phyloP scores from a whole-genome alignment of 2,797 vertebrate genomes.

The Craterocephalus amniculus region DNA sequence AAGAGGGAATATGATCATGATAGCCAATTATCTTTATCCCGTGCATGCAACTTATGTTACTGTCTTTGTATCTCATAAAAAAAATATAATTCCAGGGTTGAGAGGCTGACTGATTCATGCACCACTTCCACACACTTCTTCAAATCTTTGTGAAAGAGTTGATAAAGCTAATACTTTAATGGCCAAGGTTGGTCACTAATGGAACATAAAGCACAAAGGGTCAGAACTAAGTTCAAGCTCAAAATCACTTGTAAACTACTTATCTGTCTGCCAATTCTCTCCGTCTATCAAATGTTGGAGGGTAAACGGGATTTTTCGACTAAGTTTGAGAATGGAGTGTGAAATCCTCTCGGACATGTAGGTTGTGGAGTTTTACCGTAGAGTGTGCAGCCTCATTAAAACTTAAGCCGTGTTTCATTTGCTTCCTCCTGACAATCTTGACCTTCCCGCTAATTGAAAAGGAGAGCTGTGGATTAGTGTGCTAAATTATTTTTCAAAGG shows the following conservation, averaged over 20 bases:
- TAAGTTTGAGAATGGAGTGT: constrained; percentile 33
- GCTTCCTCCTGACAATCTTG: constrained; percentile 65
- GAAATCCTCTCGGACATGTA: constrained; percentile 38
- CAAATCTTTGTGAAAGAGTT: constrained; percentile 14
- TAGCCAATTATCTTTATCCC: constrained; percentile 39
- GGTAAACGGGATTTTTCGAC: constrained; percentile 4
- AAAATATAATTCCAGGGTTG: background rate
- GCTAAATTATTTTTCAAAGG: constrained; percentile 56
- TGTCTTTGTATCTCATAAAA: constrained; percentile 34
- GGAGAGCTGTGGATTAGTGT: constrained; percentile 61
- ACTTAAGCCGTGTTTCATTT: constrained; percentile 61
- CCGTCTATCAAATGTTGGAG: constrained; percentile 2
- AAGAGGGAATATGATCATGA: constrained; percentile 35
- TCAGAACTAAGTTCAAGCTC: constrained; percentile 3
- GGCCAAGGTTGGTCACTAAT: constrained; percentile 19
- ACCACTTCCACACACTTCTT: constrained; percentile 4
- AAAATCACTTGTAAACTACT: constrained; percentile 17
- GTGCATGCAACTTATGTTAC: constrained; percentile 15
- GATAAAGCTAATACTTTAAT: background rate
- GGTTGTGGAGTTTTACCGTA: constrained; percentile 30
- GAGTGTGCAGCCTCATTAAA: constrained; percentile 61
- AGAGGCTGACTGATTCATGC: constrained; percentile 19
- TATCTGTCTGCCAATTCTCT: background rate
- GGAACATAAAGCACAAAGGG: constrained; percentile 15
- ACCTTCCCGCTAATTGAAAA: constrained; percentile 74